Percentiles rank a stretch among this genome's conserved stretches.
phyloP scores from a whole-genome alignment of 2,888 invertebrate species.

The Athrips mouffetella region DNA sequence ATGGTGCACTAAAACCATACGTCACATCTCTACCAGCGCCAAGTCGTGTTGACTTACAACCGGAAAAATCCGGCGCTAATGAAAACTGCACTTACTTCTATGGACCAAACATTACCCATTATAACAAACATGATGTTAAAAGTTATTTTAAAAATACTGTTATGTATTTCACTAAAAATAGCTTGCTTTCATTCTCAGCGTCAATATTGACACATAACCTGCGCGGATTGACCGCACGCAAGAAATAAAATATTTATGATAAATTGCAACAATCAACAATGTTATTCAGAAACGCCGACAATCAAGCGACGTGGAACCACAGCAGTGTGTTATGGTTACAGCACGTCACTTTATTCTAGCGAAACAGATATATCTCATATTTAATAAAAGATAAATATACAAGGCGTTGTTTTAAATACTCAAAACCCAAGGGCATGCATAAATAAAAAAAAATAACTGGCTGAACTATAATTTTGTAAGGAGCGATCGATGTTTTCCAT shows the following conservation, averaged over 20 bases:
- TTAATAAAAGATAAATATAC: conserved; percentile 46
- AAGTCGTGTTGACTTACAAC: neutral
- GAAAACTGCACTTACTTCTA: conserved; percentile 1
- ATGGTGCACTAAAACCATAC: no score
- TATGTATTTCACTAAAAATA: conserved; percentile 30
- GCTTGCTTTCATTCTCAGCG: conserved; percentile 38
- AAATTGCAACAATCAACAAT: conserved; percentile 58
- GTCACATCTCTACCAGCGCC: no score
- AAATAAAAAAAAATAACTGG: no score
- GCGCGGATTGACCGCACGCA: conserved; percentile 43
- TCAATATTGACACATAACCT: conserved; percentile 43
- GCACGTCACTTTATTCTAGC: conserved; percentile 27
- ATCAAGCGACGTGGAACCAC: conserved; percentile 25
- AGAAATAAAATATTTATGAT: conserved; percentile 48
- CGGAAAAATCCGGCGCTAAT: neutral
- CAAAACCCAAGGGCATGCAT: no score
- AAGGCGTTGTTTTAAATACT: conserved; percentile 53
- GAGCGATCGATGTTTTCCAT: no score
- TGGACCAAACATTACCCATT: conserved; percentile 6
- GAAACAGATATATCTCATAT: conserved; percentile 31
- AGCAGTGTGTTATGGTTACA: neutral
- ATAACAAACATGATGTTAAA: neutral
- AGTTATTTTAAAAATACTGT: conserved; percentile 34
- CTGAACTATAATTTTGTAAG: no score
- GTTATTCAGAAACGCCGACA: conserved; percentile 35